phyloP scores from a whole-genome alignment of 2,113 vertebrate genomes.

The Piaya cayana region DNA sequence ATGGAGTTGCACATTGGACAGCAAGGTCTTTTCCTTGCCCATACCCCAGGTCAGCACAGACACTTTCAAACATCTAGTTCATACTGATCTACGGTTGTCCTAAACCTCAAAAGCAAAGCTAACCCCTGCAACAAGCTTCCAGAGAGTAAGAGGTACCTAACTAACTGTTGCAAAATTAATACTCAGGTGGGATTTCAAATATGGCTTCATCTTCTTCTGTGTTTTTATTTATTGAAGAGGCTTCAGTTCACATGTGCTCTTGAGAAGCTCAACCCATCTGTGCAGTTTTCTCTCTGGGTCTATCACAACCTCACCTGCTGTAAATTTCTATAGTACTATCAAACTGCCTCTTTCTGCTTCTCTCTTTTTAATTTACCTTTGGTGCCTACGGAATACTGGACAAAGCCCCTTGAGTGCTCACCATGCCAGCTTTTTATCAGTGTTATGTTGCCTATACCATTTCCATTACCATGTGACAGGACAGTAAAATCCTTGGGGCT shows the following conservation, averaged over 20 bases:
- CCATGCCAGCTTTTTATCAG: not conserved
- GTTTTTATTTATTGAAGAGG: not conserved
- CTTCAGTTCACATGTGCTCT: not conserved
- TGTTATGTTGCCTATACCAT: not conserved
- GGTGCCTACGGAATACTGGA: not conserved
- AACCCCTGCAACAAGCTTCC: not conserved
- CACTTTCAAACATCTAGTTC: not conserved
- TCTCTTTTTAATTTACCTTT: not conserved
- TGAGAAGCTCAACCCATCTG: not conserved
- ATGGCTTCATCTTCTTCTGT: not conserved
- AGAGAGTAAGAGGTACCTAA: accelerated
- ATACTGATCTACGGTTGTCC: not conserved
- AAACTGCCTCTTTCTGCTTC: not conserved
- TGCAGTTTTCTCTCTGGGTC: not conserved
- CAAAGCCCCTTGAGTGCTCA: not conserved
- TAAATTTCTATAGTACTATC: not conserved
- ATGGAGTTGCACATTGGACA: not conserved
- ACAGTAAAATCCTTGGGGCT: not conserved
- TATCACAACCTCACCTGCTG: not conserved
- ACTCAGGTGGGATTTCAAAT: not conserved
- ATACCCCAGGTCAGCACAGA: not conserved
- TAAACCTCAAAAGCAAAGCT: not conserved
- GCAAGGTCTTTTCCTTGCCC: not conserved
- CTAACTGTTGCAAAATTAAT: not conserved
- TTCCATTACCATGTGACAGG: not conserved